These are phyloP conservation scores for Lagorchestes hirsutus DNA, from an alignment of 2,797 vertebrate genomes.

Conservation along the genomic window DNA sequence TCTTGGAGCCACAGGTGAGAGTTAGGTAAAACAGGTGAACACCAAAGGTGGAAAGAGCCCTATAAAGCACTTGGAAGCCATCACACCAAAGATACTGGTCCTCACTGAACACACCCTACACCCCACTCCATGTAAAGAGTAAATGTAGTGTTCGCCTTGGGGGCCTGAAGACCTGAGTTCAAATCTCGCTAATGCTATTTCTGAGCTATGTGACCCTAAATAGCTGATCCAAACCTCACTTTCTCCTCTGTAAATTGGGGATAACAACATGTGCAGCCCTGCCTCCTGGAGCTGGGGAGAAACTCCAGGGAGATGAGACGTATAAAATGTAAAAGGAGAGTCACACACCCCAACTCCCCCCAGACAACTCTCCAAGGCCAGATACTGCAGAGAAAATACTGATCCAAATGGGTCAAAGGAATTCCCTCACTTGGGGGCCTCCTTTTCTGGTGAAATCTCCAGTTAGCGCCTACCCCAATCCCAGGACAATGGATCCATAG, in stretches of 20 bases:
- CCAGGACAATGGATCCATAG: not conserved
- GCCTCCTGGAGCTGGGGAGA: not conserved
- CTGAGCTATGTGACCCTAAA: not conserved
- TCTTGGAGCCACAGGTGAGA: too few relatives aligned
- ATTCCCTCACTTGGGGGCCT: too few relatives aligned
- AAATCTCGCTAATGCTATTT: not conserved
- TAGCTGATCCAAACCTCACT: not conserved
- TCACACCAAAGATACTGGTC: too few relatives aligned
- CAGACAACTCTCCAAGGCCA: too few relatives aligned
- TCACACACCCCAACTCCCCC: not conserved
- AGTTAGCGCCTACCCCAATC: not conserved
- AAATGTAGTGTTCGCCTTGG: not conserved
- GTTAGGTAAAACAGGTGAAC: too few relatives aligned
- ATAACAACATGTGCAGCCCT: too few relatives aligned
- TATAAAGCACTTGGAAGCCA: too few relatives aligned
- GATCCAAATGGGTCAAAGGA: too few relatives aligned
- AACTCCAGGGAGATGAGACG: not conserved
- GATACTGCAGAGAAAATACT: not conserved
- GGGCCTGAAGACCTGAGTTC: not conserved
- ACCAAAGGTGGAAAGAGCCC: too few relatives aligned
- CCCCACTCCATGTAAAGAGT: not conserved
- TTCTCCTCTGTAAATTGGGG: not conserved
- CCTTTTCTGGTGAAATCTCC: not conserved
- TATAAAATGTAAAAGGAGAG: too few relatives aligned
- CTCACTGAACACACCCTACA: too few relatives aligned